A percentile compares a stretch with the other conserved stretches of the same genome.
phyloP scores from a whole-genome alignment of 2,113 vertebrate genomes.

The Lagenorhynchus albirostris region DNA sequence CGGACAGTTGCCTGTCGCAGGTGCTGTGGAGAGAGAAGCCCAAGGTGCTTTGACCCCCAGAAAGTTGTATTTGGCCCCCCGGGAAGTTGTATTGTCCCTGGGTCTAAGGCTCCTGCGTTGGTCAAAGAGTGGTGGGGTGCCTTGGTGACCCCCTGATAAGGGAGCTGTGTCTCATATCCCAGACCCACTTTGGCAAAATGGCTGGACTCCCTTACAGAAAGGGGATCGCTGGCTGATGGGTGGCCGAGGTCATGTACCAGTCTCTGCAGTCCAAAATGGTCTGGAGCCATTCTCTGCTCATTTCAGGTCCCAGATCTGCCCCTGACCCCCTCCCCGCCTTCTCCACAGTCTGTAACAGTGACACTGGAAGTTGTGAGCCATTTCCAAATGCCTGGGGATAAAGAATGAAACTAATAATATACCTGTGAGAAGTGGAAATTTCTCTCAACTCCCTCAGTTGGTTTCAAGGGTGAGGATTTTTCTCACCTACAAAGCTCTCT shows the following conservation, averaged over 20 bases:
- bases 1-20: not conserved
- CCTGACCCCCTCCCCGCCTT: not conserved
- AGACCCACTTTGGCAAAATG: slow-evolving; percentile 60
- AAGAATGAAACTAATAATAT: not conserved
- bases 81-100: not conserved
- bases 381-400: slow-evolving; percentile 44
- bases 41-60: not conserved
- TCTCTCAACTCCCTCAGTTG: slow-evolving; percentile 13
- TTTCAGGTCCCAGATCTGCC: not conserved
- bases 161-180: slow-evolving; percentile 49
- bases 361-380: not conserved
- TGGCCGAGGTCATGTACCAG: slow-evolving; percentile 38
- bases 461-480: not conserved
- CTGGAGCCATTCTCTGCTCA: not conserved
- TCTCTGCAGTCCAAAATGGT: slow-evolving; percentile 15
- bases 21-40: not conserved
- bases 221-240: slow-evolving; percentile 54
- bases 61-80: not conserved
- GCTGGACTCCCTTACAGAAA: slow-evolving; percentile 52
- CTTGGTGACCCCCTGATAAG: not conserved
- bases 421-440: not conserved
- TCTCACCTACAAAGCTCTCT: not conserved
- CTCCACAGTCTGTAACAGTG: slow-evolving; percentile 34
- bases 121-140: not conserved
- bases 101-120: not conserved